A percentile compares a stretch with the other conserved stretches of the same genome.
Evolutionary conservation across 2,888 invertebrate species (phyloP).

Genomic region (Metellina segmentata): DNA sequence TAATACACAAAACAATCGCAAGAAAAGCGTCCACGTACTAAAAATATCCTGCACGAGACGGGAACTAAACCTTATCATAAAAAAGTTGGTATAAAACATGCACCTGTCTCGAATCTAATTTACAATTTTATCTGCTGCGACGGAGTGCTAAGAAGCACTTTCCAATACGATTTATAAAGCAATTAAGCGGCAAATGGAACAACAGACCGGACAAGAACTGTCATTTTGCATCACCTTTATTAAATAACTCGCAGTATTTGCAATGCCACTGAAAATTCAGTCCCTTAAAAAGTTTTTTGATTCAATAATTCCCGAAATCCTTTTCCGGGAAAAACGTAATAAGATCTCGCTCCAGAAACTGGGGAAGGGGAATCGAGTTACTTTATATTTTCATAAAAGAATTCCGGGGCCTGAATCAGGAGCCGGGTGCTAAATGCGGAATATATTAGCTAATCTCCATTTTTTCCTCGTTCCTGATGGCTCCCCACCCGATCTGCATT

Average conservation of each 20-base stretch:
- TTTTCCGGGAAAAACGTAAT: not conserved
- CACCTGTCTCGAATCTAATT: not conserved
- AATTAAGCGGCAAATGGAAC: not conserved
- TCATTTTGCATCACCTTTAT: not conserved
- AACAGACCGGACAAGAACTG: not conserved
- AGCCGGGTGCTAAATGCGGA: not conserved
- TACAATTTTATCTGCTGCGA: not conserved
- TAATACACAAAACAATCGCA: too few species aligned
- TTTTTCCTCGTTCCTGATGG: slow-evolving; percentile 7
- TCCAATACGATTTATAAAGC: not conserved
- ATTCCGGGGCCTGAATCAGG: not conserved
- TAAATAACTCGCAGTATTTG: not conserved
- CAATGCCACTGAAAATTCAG: not conserved
- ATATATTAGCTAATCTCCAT: slow-evolving; percentile 25
- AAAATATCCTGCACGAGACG: too few species aligned
- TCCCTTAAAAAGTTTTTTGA: not conserved
- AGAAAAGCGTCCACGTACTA: too few species aligned
- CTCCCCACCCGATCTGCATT: slow-evolving; percentile 9
- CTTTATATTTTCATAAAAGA: slow-evolving; percentile 14
- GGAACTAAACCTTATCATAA: too few species aligned
- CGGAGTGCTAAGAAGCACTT: not conserved
- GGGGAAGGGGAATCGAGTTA: not conserved
- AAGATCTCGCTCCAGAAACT: not conserved
- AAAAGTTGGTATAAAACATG: too few species aligned
- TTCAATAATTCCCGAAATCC: not conserved